Evolutionary conservation across 2,888 invertebrate genomes (phyloP).

Genomic region (Spilosoma lubricipeda): DNA sequence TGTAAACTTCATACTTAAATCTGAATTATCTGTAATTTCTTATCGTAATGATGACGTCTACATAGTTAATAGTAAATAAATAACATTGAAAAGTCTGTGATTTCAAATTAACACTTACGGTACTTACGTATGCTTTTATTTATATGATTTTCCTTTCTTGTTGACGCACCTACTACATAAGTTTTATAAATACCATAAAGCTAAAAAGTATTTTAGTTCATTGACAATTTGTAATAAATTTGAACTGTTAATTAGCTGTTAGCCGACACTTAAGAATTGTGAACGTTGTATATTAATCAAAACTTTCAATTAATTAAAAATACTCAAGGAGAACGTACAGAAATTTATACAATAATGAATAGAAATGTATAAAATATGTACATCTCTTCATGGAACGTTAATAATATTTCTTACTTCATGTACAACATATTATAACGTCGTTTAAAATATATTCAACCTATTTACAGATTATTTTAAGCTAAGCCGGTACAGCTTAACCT

Average conservation of each 20-base stretch:
- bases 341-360: no score
- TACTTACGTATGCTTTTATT: no score
- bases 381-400: background rate
- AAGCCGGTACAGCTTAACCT: conserved; percentile 27
- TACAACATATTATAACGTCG: background rate
- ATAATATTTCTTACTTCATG: background rate
- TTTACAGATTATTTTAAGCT: conserved; percentile 24
- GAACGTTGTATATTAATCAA: no score
- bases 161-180: background rate
- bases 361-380: no score
- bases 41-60: no score
- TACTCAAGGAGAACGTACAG: no score
- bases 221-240: background rate
- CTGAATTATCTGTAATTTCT: no score
- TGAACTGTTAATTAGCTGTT: no score
- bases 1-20: background rate
- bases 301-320: background rate
- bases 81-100: no score
- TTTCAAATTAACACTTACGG: no score
- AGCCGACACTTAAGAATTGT: no score
- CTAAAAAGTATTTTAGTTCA: background rate
- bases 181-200: background rate
- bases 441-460: background rate
- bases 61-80: background rate
- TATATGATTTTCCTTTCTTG: no score